These are phyloP conservation scores for Falco biarmicus DNA, from an alignment of 2,797 vertebrate species.

Conservation along the genomic window DNA sequence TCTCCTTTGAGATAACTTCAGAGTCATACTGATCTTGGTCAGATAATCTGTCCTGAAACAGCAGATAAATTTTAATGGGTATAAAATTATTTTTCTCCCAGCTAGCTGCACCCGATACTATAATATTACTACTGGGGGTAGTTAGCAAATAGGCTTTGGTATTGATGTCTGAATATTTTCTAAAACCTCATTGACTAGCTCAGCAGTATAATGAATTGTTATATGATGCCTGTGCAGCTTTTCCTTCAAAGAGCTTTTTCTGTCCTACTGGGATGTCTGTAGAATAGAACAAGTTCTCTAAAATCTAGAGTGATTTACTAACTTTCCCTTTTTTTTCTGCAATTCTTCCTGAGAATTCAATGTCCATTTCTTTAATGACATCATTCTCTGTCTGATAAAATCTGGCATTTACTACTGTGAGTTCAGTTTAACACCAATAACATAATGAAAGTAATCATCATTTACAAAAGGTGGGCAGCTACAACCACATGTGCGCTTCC, in stretches of 20 bases:
- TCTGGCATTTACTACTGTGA: background rate
- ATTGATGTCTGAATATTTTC: background rate
- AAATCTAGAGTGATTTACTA: background rate
- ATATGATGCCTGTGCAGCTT: background rate
- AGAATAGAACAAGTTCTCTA: background rate
- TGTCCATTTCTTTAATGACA: background rate
- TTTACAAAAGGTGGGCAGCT: background rate
- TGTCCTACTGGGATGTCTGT: background rate
- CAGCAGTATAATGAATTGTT: background rate
- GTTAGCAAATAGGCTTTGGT: background rate
- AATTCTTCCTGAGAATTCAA: background rate
- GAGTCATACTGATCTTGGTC: background rate
- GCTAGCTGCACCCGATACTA: background rate
- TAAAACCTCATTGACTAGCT: constrained; percentile 2
- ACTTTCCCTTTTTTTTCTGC: background rate
- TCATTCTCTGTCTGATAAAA: background rate
- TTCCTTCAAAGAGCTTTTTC: background rate
- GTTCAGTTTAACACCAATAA: background rate
- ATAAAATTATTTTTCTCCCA: background rate
- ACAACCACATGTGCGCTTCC: accelerated
- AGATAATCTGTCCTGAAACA: constrained; percentile 12
- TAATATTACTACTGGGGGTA: background rate
- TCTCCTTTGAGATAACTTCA: background rate
- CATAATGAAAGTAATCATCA: background rate
- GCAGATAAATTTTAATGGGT: background rate